A percentile compares a stretch with the other conserved stretches of the same genome.
Conservation (phyloP, 2,113 vertebrate species). For the Rhizomys pruinosus region DNA sequence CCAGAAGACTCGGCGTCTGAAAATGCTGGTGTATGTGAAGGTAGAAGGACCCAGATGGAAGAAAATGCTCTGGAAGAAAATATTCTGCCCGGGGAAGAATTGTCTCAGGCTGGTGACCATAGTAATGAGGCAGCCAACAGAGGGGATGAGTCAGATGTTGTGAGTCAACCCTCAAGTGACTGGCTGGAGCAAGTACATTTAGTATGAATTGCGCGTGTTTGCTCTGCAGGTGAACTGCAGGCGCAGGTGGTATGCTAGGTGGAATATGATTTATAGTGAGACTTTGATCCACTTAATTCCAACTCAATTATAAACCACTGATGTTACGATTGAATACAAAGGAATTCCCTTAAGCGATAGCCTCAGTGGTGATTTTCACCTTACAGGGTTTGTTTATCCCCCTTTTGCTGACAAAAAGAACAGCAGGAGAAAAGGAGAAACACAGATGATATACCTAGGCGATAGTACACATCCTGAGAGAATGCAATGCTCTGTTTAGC, state of each 20-base stretch:
- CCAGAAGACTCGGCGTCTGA: slow-evolving; percentile 85
- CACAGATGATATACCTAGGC: slow-evolving; percentile 80
- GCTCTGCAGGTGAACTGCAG: slow-evolving; percentile 49
- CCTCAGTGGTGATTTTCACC: slow-evolving; percentile 82
- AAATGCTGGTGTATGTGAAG: slow-evolving; percentile 86
- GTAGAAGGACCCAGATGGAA: slow-evolving; percentile 90
- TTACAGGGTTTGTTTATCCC: slow-evolving; percentile 84
- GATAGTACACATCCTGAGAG: slow-evolving; percentile 84
- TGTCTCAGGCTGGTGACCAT: slow-evolving; percentile 78
- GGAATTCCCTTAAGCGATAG: slow-evolving; percentile 81
- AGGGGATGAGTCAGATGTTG: slow-evolving; percentile 85
- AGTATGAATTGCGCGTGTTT: slow-evolving; percentile 86
- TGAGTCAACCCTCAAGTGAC: slow-evolving; percentile 91
- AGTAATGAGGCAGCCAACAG: slow-evolving; percentile 75
- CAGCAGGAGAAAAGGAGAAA: slow-evolving; percentile 54
- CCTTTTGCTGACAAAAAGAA: slow-evolving; percentile 83
- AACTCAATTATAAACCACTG: slow-evolving; percentile 81
- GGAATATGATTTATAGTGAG: slow-evolving; percentile 75
- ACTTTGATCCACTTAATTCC: slow-evolving; percentile 79
- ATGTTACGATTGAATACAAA: slow-evolving; percentile 69
- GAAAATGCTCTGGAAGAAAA: slow-evolving; percentile 85
- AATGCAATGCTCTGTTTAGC: slow-evolving; percentile 86
- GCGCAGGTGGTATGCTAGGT: slow-evolving; percentile 75
- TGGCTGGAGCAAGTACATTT: slow-evolving; percentile 96
- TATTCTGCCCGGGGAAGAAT: slow-evolving; percentile 79